Percentiles rank a stretch among this genome's conserved stretches.
Conservation (phyloP, 2,888 invertebrate genomes). For the Drosophila anceps region DNA sequence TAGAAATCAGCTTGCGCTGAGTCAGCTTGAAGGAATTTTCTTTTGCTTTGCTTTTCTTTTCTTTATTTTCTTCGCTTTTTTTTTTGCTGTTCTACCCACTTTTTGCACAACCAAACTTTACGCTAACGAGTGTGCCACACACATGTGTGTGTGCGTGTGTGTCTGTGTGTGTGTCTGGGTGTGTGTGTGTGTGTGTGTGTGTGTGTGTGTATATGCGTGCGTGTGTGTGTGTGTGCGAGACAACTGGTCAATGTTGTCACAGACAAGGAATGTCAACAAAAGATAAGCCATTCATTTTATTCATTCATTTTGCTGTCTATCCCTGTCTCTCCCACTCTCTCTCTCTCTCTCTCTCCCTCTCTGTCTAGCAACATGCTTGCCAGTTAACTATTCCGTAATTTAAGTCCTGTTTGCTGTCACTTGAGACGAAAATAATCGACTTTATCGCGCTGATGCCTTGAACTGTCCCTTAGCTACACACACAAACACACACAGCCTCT, state of each 20-base stretch:
- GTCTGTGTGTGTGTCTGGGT: slow-evolving; percentile 23
- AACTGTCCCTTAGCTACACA: slow-evolving; percentile 3
- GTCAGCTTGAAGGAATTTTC: slow-evolving; percentile 70
- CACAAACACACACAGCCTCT: background rate
- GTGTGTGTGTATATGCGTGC: slow-evolving; percentile 12
- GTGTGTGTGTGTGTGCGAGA: slow-evolving; percentile 43
- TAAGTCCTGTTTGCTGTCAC: slow-evolving; percentile 80
- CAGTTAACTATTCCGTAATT: slow-evolving; percentile 79
- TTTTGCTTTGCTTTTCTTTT: slow-evolving; percentile 21
- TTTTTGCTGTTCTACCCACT: slow-evolving; percentile 1
- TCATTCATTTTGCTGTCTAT: slow-evolving; percentile 70
- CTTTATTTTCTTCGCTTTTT: slow-evolving; percentile 16
- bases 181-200: slow-evolving; percentile 22
- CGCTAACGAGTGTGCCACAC: slow-evolving; percentile 62
- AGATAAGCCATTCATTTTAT: slow-evolving; percentile 82
- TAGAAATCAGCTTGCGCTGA: slow-evolving; percentile 62
- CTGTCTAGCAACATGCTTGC: slow-evolving; percentile 5
- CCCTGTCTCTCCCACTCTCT: background rate
- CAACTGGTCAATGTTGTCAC: slow-evolving; percentile 81
- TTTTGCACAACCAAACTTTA: slow-evolving; percentile 15
- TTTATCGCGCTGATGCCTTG: slow-evolving; percentile 65
- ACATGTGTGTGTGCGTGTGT: slow-evolving; percentile 10
- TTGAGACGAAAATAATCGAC: slow-evolving; percentile 79
- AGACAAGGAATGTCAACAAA: slow-evolving; percentile 80
- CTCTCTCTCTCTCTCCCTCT: background rate